phyloP scores from a whole-genome alignment of 2,113 vertebrate species.

The Ptyas mucosa region DNA sequence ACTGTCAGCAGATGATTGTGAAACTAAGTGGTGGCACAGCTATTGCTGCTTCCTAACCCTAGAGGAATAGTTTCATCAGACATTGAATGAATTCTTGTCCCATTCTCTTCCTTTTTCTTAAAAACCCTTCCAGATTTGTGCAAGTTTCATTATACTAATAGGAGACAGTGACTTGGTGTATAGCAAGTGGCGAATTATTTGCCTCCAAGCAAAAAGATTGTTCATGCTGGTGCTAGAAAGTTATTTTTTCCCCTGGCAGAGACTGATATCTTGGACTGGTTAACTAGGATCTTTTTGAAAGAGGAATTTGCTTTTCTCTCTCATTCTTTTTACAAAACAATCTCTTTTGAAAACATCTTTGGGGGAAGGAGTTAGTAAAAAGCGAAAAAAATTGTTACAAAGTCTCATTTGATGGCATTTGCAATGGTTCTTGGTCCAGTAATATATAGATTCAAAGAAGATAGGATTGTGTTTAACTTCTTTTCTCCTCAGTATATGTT shows the following conservation, averaged over 20 bases:
- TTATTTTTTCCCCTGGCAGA: not conserved
- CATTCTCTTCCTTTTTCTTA: not conserved
- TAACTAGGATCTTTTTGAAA: not conserved
- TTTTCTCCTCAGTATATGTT: constrained; percentile 2
- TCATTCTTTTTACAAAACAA: not conserved
- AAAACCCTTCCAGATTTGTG: constrained; percentile 37
- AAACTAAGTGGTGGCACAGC: constrained; percentile 89
- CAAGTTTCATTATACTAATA: not conserved
- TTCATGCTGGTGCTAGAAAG: not conserved
- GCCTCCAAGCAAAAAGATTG: not conserved
- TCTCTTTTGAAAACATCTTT: not conserved
- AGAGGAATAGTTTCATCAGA: not conserved
- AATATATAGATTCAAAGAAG: not conserved
- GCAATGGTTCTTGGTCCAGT: not conserved
- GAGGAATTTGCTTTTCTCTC: not conserved
- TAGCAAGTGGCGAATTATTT: constrained; percentile 11
- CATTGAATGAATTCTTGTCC: constrained; percentile 16
- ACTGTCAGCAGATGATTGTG: constrained; percentile 95
- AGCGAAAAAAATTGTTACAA: not conserved
- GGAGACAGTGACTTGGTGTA: not conserved
- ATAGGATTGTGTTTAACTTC: not conserved
- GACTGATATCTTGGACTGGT: not conserved
- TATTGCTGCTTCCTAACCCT: constrained; percentile 83
- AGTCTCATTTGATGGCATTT: constrained; percentile 10
- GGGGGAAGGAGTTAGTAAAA: not conserved